These are phyloP conservation scores for Silurus meridionalis DNA, from an alignment of 2,113 vertebrate genomes.

Conservation along the genomic window DNA sequence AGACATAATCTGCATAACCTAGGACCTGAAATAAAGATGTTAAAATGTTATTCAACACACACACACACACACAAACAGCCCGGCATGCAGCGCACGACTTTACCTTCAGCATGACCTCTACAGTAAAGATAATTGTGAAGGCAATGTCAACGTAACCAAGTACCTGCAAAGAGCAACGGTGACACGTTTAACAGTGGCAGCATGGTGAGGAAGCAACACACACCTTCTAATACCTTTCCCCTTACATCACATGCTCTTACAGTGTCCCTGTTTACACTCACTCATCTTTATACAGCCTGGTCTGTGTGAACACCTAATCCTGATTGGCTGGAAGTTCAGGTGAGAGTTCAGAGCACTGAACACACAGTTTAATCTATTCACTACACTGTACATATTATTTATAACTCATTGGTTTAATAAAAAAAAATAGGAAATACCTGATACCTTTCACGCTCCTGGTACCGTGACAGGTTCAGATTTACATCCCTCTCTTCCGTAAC, in stretches of 20 bases:
- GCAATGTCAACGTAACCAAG: slow-evolving; percentile 99
- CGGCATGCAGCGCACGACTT: slow-evolving; percentile 76
- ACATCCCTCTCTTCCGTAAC: neutral
- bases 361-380: too few relatives aligned
- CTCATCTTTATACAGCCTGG: neutral
- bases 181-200: slow-evolving; percentile 74
- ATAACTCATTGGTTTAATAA: neutral
- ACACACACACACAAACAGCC: slow-evolving; percentile 67
- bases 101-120: slow-evolving; percentile 99
- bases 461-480: neutral
- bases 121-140: slow-evolving; percentile 99
- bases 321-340: too few relatives aligned
- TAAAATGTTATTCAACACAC: slow-evolving; percentile 81
- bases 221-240: too few relatives aligned
- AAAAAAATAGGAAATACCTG: neutral
- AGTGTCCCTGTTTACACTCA: neutral
- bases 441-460: neutral
- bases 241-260: neutral
- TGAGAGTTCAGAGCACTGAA: too few relatives aligned
- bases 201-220: neutral
- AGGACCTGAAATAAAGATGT: slow-evolving; percentile 97
- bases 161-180: slow-evolving; percentile 93
- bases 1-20: slow-evolving; percentile 99
- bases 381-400: neutral
- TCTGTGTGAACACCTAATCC: too few relatives aligned